Base-by-base conservation (phyloP, 2,888 invertebrate genomes). In the Anodontia alba region DNA sequence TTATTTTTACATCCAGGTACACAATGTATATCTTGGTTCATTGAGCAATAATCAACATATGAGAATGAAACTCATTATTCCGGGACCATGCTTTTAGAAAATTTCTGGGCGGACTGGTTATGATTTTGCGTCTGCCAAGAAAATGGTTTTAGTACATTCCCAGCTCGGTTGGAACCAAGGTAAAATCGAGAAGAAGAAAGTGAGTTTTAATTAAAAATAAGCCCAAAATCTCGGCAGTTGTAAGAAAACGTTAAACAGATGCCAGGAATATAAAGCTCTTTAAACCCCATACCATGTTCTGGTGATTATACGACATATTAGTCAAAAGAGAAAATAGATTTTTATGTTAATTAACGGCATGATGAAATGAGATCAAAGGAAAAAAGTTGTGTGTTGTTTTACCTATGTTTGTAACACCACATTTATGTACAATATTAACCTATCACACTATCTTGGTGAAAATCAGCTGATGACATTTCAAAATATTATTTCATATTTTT, bases 121-220 rank as follows among this genome's bases (percentile, higher is more conserved):
- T 76, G 66, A 76, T 76, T 76, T 76, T 29, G 72, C 20, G 76
- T 80, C 82, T 85, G 81, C 82, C 69, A 62, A 78, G 70, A 78
- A 82, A 62, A 85, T 80, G 62, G 82, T 73, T 76, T 76, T 43
- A 62, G 73, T 78, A 71, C 85, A 85, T 85, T 85, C 85, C 78
- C 31, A 29, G 57, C 84, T 66, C 84, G 15, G 73, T 74, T 57
- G 84, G 84, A 78, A 78, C 69, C 67, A 51, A 74, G 75, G 62
- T 62, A 69, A 29, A 46, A 69, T 69, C 8, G 43, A 29, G 38
- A 76, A 78, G 74, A 85, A 85, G 82, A 83, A 82, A 86, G 83
- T 83, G 78, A 79, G 70, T 81, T 86, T 86, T 83, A 86, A 85
- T 83, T 86, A 83, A 83, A 86, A 81, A 74, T 83, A 83, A 86